phyloP scores from a whole-genome alignment of 2,113 vertebrate species.

The Ptilonorhynchus violaceus region DNA sequence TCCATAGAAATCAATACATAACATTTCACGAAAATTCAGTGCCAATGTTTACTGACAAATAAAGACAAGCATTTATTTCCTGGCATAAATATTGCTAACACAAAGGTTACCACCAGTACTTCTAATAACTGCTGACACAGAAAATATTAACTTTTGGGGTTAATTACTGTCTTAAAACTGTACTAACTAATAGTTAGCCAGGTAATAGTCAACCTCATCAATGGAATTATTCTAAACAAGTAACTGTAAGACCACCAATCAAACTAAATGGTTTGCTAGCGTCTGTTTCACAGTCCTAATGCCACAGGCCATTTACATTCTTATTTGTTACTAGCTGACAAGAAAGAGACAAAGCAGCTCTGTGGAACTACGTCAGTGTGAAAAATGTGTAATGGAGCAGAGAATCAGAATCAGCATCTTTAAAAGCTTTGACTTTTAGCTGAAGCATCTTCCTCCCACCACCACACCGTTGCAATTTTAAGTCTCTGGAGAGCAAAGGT shows the following conservation, averaged over 20 bases:
- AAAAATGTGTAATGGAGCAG: background rate
- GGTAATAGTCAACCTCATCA: background rate
- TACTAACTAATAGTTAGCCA: background rate
- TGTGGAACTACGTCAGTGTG: fast-evolving
- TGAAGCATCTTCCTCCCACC: background rate
- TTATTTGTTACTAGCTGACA: background rate
- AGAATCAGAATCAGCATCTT: background rate
- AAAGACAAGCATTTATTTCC: background rate
- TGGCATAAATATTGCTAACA: background rate
- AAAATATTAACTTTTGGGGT: background rate
- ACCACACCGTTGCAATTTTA: background rate
- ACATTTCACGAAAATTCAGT: background rate
- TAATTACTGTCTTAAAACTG: background rate
- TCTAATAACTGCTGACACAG: background rate
- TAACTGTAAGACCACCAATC: background rate
- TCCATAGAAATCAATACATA: background rate
- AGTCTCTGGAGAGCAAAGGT: background rate
- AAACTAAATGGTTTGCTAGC: background rate
- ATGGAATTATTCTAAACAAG: background rate
- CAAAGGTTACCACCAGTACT: background rate
- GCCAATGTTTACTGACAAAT: background rate
- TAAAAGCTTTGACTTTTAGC: background rate
- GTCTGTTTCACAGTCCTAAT: background rate
- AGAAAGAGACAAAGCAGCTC: background rate
- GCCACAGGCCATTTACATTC: background rate